phyloP scores from a whole-genome alignment of 2,113 vertebrate species.

The Raja brachyura region DNA sequence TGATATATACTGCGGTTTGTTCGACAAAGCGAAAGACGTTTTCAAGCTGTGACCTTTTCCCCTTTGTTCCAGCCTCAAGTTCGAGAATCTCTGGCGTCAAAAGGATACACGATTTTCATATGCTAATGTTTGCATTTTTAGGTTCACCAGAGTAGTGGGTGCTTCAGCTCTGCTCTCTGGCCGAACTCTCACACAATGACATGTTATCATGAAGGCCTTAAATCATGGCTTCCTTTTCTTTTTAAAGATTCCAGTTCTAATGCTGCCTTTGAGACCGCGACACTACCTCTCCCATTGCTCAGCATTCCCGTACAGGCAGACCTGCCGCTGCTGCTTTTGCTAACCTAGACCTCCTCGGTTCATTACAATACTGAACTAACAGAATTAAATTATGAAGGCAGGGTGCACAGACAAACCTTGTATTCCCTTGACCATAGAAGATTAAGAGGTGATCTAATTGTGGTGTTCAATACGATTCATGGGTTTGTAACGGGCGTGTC shows the following conservation, averaged over 20 bases:
- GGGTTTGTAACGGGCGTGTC: not conserved
- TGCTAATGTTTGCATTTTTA: constrained; percentile 3
- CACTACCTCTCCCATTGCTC: not conserved
- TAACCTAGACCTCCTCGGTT: not conserved
- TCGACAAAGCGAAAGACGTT: not conserved
- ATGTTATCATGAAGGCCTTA: not conserved
- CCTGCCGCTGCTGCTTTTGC: not conserved
- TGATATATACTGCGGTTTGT: constrained; percentile 8
- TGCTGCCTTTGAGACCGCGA: not conserved
- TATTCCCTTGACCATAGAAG: not conserved
- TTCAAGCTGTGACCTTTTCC: constrained; percentile 23
- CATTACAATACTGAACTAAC: not conserved
- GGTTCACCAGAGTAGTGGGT: not conserved
- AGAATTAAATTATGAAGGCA: not conserved
- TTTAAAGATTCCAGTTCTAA: not conserved
- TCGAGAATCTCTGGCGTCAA: not conserved
- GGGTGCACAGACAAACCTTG: not conserved
- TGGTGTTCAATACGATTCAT: not conserved
- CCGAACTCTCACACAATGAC: not conserved
- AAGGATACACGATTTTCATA: constrained; percentile 8
- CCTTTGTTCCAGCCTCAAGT: constrained; percentile 8
- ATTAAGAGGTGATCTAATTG: not conserved
- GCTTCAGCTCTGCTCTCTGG: not conserved
- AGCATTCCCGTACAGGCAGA: not conserved
- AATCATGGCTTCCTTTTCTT: not conserved